Base-by-base conservation (phyloP, 1,140 invertebrate species). In the Drosophila subobscura region DNA sequence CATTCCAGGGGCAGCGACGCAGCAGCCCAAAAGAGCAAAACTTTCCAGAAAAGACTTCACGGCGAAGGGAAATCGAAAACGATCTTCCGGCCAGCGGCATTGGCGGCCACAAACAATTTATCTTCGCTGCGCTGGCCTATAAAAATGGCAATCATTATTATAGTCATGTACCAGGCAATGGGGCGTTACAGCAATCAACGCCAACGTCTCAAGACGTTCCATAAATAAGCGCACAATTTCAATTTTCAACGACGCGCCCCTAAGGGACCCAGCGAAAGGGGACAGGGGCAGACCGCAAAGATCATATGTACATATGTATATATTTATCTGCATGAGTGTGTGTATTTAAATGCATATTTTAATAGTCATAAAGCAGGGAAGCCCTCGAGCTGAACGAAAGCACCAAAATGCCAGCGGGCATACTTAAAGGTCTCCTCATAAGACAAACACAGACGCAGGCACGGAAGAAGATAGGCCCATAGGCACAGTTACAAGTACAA, bases 111-210 rank as follows among this genome's bases (percentile, higher is more conserved):
- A 65, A 73, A 57, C 64, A 70, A 81, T 85, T 85, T 86, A 81
- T 84, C 72, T 68, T 70, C 68, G 55, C 29, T 20, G 22, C 37
- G 65, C 63, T 58, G 54, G 63, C 73, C 74, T 70, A 74, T 86
- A 88, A 86, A 70, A 86, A 80, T 70, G 44, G 68, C 74, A 88
- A 86, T 86, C 83, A 88, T 86, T 86, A 86, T 86, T 84, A 79
- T 76, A 88, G 83, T 75, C 81, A 88, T 88, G 83, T 86, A 64
- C 77, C 73, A 78, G 83, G 77, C 80, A 81, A 86, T 81, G 78
- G 83, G 81, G 81, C 81, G 81, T 86, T 81, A 86, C 81, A 70
- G 83, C 83, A 86, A 86, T 86, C 81, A 86, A 86, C 81, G 81
- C 81, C 68, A 79, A 72, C 63, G 71, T 66, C 60, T 50, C 71